phyloP scores from a whole-genome alignment of 2,797 vertebrate species.

The Morelia viridis region DNA sequence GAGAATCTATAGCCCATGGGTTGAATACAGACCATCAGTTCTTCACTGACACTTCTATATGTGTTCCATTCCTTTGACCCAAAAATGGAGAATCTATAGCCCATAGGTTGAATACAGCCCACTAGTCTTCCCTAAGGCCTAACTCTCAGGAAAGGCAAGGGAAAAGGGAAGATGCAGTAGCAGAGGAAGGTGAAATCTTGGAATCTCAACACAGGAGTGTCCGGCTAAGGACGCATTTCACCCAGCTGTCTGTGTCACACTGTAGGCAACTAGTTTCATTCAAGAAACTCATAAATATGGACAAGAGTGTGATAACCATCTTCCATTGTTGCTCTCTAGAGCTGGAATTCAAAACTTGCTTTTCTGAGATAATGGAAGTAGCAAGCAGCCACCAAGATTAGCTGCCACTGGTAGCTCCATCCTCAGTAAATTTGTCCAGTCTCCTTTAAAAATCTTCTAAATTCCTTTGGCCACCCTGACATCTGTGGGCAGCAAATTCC shows the following conservation, averaged over 20 bases:
- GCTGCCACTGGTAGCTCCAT: neutral
- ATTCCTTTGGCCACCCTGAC: neutral
- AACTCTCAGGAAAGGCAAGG: neutral
- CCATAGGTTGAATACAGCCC: neutral
- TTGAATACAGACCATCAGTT: neutral
- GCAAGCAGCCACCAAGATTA: neutral
- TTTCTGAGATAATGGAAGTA: neutral
- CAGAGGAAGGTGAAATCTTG: neutral
- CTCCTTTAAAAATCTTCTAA: neutral
- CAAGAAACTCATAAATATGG: no score
- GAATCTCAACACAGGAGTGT: neutral
- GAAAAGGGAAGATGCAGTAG: neutral
- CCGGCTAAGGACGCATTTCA: neutral
- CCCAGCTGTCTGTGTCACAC: neutral
- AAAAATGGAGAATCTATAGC: neutral
- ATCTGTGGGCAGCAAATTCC: neutral
- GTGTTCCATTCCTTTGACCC: no score
- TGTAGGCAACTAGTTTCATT: no score
- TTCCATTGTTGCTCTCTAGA: no score
- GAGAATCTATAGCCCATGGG: neutral
- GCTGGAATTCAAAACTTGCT: neutral
- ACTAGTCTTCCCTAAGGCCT: neutral
- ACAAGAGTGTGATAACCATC: no score
- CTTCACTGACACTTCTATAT: neutral
- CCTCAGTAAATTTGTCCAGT: neutral